Evolutionary conservation across 2,113 vertebrate species (phyloP).

Genomic region (Passer montanus): DNA sequence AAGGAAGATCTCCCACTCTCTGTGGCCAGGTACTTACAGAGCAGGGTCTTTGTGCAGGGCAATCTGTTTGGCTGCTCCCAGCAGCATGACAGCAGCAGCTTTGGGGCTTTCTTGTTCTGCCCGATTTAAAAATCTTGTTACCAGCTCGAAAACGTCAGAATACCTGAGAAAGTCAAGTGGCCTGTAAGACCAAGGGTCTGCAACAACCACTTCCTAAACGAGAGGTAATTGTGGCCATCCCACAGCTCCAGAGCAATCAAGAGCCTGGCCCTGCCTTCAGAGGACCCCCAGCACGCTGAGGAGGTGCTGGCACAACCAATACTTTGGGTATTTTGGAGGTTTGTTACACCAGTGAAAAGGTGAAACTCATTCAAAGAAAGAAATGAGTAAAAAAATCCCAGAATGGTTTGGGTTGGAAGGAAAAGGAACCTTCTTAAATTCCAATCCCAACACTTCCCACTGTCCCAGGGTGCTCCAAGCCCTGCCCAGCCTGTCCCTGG

Average conservation of each 20-base stretch:
- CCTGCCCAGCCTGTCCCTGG: not conserved
- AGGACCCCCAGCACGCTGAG: fast-evolving
- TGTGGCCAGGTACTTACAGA: constrained; percentile 42
- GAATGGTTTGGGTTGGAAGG: not conserved
- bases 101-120: constrained; percentile 72
- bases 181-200: not conserved
- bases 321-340: not conserved
- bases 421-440: not conserved
- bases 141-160: constrained; percentile 67
- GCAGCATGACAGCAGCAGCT: constrained; percentile 78
- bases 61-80: constrained; percentile 78
- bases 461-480: fast-evolving
- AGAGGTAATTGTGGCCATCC: not conserved
- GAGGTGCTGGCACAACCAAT: not conserved
- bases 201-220: not conserved
- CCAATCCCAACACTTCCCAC: not conserved
- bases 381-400: not conserved
- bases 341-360: fast-evolving
- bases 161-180: constrained; percentile 70
- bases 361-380: not conserved
- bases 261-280: not conserved
- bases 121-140: constrained; percentile 73
- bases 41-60: constrained; percentile 64
- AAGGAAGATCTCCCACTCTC: not conserved
- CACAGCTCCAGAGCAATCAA: not conserved